Conservation (phyloP, 2,888 invertebrate species). For the Scaptomyza parva region DNA sequence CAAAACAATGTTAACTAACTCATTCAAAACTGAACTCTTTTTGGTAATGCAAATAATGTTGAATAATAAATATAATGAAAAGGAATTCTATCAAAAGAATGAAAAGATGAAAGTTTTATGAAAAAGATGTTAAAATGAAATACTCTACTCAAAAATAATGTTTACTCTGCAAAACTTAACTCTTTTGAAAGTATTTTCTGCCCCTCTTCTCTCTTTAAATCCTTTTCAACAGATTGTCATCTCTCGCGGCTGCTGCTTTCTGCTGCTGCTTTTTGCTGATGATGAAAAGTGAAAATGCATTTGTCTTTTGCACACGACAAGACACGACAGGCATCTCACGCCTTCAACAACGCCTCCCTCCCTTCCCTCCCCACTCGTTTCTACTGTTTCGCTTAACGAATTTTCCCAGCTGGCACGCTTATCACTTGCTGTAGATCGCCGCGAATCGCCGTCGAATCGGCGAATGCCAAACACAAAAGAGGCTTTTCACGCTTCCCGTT, state of each 20-base stretch:
- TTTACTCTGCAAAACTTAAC: neutral
- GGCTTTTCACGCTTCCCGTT: slow-evolving; percentile 73
- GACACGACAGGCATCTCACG: slow-evolving; percentile 66
- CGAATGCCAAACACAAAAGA: slow-evolving; percentile 61
- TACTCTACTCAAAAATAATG: neutral
- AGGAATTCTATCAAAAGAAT: too few species aligned
- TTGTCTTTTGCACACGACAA: slow-evolving; percentile 31
- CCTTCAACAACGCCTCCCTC: slow-evolving; percentile 38
- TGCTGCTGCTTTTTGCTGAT: slow-evolving; percentile 2
- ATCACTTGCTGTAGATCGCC: slow-evolving; percentile 76
- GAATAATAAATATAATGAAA: neutral
- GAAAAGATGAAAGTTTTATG: too few species aligned
- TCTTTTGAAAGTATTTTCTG: neutral
- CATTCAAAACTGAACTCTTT: too few species aligned
- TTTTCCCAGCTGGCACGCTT: slow-evolving; percentile 71
- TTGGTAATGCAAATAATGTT: slow-evolving; percentile 14
- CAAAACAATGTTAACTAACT: too few species aligned
- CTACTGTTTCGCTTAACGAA: neutral
- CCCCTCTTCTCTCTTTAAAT: neutral
- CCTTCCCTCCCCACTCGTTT: neutral
- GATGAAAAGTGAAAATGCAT: slow-evolving; percentile 55
- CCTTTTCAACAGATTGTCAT: slow-evolving; percentile 12
- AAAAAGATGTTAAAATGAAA: neutral
- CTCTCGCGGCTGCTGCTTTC: too few species aligned
- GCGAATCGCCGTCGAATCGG: too few species aligned